Percentiles rank a stretch among this genome's conserved stretches.
Conservation (phyloP, 23 tunicate genomes). For the Botrylloides violaceus region DNA sequence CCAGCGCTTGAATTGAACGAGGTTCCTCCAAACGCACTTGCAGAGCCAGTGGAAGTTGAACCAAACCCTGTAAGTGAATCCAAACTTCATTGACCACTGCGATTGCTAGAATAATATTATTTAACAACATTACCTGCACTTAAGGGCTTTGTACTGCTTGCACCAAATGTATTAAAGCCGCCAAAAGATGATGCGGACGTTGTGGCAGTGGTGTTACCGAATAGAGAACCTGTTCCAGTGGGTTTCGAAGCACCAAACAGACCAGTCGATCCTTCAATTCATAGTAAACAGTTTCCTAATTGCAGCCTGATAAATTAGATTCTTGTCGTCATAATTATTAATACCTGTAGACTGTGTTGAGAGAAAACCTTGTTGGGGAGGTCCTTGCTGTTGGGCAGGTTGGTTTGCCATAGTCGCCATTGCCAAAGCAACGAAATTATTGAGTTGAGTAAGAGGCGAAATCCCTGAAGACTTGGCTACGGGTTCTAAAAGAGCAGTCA, state of each 20-base stretch:
- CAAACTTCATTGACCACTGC: neutral
- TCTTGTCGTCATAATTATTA: neutral
- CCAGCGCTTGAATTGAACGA: constrained; percentile 83
- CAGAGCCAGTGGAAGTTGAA: constrained; percentile 32
- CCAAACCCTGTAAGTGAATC: constrained; percentile 25
- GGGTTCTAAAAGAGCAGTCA: neutral
- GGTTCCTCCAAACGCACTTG: constrained; percentile 48
- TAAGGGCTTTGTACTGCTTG: constrained; percentile 30
- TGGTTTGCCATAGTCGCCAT: constrained; percentile 72
- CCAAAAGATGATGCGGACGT: constrained; percentile 8
- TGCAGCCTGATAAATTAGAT: neutral
- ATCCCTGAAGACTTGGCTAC: constrained; percentile 16
- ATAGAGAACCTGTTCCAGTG: constrained; percentile 17
- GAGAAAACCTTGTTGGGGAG: constrained; percentile 47
- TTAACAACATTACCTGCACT: constrained; percentile 38
- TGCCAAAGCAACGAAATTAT: constrained; percentile 82
- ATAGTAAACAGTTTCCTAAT: neutral
- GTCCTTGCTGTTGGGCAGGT: constrained; percentile 43
- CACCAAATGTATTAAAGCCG: constrained; percentile 13
- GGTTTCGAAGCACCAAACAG: constrained; percentile 33
- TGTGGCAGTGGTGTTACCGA: constrained; percentile 14
- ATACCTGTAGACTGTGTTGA: constrained; percentile 9
- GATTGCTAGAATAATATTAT: neutral
- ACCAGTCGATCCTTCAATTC: neutral
- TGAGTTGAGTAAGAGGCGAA: constrained; percentile 57